phyloP scores from a whole-genome alignment of 2,113 vertebrate genomes.

The Gymnorhina tibicen region DNA sequence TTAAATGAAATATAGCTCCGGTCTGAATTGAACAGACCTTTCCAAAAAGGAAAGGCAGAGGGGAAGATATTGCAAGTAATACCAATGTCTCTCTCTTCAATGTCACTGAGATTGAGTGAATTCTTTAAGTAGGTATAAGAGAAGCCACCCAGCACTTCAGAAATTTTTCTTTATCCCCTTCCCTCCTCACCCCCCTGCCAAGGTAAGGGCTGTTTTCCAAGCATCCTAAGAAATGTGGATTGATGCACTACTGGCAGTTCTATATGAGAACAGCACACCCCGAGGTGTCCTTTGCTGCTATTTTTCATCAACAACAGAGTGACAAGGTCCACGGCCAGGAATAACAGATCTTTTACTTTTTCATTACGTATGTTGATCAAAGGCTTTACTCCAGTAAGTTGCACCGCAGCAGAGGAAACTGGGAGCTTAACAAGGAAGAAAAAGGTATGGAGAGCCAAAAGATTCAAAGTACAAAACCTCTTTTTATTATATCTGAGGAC shows the following conservation, averaged over 20 bases:
- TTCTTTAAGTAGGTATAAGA: neutral
- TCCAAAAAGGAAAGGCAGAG: neutral
- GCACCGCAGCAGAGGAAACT: neutral
- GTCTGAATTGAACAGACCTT: neutral
- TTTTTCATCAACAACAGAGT: neutral
- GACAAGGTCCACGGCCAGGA: neutral
- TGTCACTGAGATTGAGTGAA: neutral
- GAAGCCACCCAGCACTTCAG: neutral
- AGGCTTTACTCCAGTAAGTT: neutral
- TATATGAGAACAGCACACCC: neutral
- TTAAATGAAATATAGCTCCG: neutral
- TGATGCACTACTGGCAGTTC: neutral
- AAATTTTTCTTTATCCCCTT: neutral
- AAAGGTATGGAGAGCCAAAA: neutral
- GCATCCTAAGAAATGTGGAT: neutral
- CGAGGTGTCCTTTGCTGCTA: neutral
- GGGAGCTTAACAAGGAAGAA: neutral
- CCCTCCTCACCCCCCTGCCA: rapidly evolving
- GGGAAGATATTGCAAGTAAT: neutral
- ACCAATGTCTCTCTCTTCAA: neutral
- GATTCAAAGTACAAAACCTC: neutral
- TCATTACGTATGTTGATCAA: neutral
- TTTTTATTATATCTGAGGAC: neutral
- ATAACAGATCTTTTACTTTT: neutral
- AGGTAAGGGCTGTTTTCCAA: neutral